Percentiles rank a stretch among this genome's conserved stretches.
phyloP scores from a whole-genome alignment of 1,140 invertebrate genomes.

The Physella acuta region DNA sequence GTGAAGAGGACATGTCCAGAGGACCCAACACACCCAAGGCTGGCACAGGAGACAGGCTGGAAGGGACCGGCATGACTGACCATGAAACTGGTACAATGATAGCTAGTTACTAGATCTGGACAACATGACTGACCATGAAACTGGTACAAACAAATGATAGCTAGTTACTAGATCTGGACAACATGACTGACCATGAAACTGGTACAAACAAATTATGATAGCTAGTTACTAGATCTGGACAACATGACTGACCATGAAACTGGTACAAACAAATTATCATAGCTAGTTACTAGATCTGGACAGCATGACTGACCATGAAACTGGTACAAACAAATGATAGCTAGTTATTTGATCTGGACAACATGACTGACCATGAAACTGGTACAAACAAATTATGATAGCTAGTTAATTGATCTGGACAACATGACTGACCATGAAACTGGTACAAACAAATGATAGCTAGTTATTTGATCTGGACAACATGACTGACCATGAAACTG shows the following conservation, averaged over 20 bases:
- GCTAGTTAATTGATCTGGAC: too few relatives aligned
- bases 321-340: too few relatives aligned
- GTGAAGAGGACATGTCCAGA: conserved; percentile 48
- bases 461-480: too few relatives aligned
- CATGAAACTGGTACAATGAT: conserved; percentile 2
- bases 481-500: too few relatives aligned
- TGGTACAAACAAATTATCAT: neutral
- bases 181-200: neutral
- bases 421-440: too few relatives aligned
- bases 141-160: neutral
- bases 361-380: too few relatives aligned
- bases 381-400: too few relatives aligned
- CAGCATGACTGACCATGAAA: too few relatives aligned
- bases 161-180: neutral
- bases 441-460: too few relatives aligned
- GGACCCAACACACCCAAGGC: conserved; percentile 30
- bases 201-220: neutral
- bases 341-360: too few relatives aligned
- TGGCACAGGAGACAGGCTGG: neutral
- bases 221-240: neutral
- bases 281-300: too few relatives aligned
- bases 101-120: neutral
- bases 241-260: neutral
- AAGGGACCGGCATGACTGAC: conserved; percentile 8
- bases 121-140: neutral